Percentiles rank a stretch among this genome's conserved stretches.
Evolutionary conservation across 2,113 vertebrate species (phyloP).

Genomic region (crab-eating macaque (Macaca fascicularis)): DNA sequence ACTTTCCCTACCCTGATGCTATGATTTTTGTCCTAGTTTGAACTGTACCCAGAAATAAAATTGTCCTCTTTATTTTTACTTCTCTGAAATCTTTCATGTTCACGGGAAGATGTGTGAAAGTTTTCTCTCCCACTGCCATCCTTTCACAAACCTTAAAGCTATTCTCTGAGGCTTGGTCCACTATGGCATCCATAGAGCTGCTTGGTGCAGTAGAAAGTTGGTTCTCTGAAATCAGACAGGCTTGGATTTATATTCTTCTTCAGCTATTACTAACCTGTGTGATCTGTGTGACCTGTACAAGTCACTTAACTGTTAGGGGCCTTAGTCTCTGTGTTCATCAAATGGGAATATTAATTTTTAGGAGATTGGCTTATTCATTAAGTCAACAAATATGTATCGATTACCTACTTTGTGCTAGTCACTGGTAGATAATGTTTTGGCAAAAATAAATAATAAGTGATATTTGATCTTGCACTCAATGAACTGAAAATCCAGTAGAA

Average conservation of each 20-base stretch:
- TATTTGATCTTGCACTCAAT: background rate
- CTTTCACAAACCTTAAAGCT: background rate
- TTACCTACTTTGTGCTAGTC: background rate
- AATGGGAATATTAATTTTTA: background rate
- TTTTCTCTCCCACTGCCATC: background rate
- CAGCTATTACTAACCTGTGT: background rate
- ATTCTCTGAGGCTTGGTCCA: background rate
- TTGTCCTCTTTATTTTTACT: background rate
- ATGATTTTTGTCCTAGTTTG: background rate
- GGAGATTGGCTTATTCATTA: background rate
- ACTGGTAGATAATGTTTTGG: background rate
- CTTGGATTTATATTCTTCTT: background rate
- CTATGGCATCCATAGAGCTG: background rate
- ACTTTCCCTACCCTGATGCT: background rate
- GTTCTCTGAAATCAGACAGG: background rate
- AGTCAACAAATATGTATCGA: background rate
- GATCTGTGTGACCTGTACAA: background rate
- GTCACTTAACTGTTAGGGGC: background rate
- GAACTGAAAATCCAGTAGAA: background rate
- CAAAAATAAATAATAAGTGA: background rate
- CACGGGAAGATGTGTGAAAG: background rate
- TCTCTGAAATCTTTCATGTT: background rate
- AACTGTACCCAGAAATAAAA: background rate
- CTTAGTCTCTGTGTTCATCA: background rate
- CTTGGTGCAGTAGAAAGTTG: background rate